These are phyloP conservation scores for Cassiopea andromeda DNA, from an alignment of 30 jellyfish, hydroid and myxozoan species.

Conservation along the genomic window DNA sequence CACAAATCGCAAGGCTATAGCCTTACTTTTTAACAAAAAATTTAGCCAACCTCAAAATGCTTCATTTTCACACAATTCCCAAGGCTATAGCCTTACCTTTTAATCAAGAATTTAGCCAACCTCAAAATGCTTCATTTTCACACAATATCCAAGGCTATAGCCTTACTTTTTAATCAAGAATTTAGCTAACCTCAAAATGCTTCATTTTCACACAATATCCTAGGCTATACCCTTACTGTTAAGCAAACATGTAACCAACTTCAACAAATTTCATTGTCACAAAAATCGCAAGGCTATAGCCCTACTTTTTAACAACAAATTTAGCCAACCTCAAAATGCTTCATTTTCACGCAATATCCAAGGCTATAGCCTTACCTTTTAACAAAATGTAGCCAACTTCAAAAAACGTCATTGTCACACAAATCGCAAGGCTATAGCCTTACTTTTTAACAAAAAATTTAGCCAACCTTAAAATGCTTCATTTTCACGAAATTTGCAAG, in stretches of 20 bases:
- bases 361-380: background rate
- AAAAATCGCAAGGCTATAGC: background rate
- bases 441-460: background rate
- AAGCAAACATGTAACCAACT: background rate
- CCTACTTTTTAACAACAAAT: background rate
- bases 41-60: background rate
- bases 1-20: background rate
- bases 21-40: background rate
- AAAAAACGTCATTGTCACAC: background rate
- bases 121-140: background rate
- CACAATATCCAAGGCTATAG: background rate
- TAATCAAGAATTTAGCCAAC: background rate
- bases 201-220: background rate
- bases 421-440: constrained; percentile 5
- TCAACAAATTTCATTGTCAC: background rate
- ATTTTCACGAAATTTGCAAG: background rate
- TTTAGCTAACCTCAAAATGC: background rate
- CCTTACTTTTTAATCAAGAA: background rate
- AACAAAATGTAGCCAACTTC: background rate
- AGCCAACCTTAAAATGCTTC: background rate
- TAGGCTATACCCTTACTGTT: background rate
- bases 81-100: constrained; percentile 22
- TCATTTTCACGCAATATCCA: background rate
- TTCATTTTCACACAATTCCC: background rate
- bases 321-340: background rate